Evolutionary conservation across 92 coral and sea anemone species (phyloP), one percentile per base, ranked within the genome.

Genomic region (Isaurus tuberculatus): DNA sequence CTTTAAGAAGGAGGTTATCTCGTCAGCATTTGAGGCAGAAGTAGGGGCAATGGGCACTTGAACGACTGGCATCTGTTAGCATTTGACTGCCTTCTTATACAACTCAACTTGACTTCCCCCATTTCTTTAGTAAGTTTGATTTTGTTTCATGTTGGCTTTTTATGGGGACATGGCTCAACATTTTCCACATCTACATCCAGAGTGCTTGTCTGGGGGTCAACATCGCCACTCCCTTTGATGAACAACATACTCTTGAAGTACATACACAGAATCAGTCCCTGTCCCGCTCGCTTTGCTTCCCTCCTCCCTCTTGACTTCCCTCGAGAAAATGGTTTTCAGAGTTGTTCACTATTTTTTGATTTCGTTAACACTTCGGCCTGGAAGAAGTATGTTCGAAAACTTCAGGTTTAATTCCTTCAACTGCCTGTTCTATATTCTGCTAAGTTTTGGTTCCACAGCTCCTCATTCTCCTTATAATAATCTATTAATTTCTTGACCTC

Each of bases 361-460:
- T 19, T 81, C 83, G 16, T 89, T 87, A 20, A 51, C 27, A 46
- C 67, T 80, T 66, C 85, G 79, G 57, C 85, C 84, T 22, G 73
- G 81, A 58, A 86, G 81, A 61, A 68, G 46, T 60, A 31, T 64
- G 28, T 68, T 32, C 79, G 85, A 37, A 48, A 40, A 42, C 70
- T 60, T 82, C 25, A 86, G 27, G 68, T 84, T 86, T 29, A 68
- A 53, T 25, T 81, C 90, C 51, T 70, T 53, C 77, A 85, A 60
- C 53, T 80, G 61, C 57, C 87, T 86, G 84, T 89, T 89, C 83
- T 85, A 65, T 81, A 85, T 20, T 60, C 46, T 57, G 48, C 77
- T 13, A 80, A 8, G 29, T 79, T 86, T 85, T 89, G 89, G 65
- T 89, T 84, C 92, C 92, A 89, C 69, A 89, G 85, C 11, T 84